phyloP scores from a whole-genome alignment of 2,888 invertebrate genomes.

The Schizaphis graminum region DNA sequence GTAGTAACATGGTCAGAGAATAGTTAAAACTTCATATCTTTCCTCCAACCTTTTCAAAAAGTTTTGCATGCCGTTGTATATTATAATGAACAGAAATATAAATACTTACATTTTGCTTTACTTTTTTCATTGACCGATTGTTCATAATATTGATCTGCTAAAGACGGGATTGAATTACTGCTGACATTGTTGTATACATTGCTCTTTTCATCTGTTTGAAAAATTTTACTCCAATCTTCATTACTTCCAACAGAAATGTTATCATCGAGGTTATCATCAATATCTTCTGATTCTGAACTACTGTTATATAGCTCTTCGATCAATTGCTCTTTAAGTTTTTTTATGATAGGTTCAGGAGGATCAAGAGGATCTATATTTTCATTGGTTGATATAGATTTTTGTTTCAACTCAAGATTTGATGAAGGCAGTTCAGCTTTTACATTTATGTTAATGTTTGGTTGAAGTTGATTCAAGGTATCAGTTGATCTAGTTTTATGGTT shows the following conservation, averaged over 20 bases:
- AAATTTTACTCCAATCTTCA: neutral
- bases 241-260: constrained; percentile 14
- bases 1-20: no score
- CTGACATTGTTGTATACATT: neutral
- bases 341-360: neutral
- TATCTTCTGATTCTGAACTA: neutral
- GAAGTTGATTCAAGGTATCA: neutral
- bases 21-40: no score
- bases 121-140: neutral
- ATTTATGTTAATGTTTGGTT: neutral
- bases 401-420: neutral
- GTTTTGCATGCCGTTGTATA: no score
- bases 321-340: neutral
- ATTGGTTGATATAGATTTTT: neutral
- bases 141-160: neutral
- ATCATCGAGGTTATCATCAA: neutral
- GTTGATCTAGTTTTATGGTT: neutral
- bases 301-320: neutral
- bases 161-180: neutral
- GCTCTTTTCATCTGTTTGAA: neutral
- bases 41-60: no score
- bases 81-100: neutral
- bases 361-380: neutral
- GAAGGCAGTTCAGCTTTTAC: neutral
- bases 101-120: neutral